Evolutionary conservation across 2,888 invertebrate species (phyloP), one percentile per base, ranked within the genome.

Genomic region (Catocala fraxini): DNA sequence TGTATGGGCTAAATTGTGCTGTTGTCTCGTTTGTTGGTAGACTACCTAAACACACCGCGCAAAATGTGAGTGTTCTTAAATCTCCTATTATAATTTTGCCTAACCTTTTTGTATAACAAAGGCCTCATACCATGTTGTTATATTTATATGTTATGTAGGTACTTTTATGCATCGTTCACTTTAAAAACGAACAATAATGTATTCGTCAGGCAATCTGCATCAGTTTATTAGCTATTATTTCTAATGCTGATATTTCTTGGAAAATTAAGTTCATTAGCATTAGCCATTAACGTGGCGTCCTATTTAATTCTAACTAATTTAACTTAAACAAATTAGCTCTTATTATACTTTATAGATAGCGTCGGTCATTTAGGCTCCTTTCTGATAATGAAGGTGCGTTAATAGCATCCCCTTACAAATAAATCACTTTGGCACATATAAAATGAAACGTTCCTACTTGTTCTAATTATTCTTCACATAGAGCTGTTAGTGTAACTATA

Each of bases 381-480:
- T 48, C 25, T 52, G 43, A 42, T 76, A 74, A 73, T 67, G 64
- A 70, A 59, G 59, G 63, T 60, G 42, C 56, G 39, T 69, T 68
- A 69, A 75, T 63, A 52, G 33, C 56, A 57, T 33, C 35, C 54
- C 51, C 49, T 42, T 42, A 41, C 6, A n/a, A 53, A 55, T 56
- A 56, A 48, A 45, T 42, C 34, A 47, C 25, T 61, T 62, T 51
- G 56, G 39, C 52, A 64, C 34, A 12, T 72, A 69, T 72, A 73
- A 55, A 72, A 58, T 35, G 0, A 49, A 51, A 52, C 5, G 51
- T 39, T 39, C 55, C 41, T 3, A 34, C 41, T 43, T 35, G 4
- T 0, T 53, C 45, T 15, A 10, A 55, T 51, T n/a, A 66, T 55
- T 69, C 15, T 6, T n/a, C 7, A 11, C 7, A n/a, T 33, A 56